Evolutionary conservation across 2,113 vertebrate genomes (phyloP), one percentile per base, ranked within the genome.

Genomic region (Anguilla japonica): DNA sequence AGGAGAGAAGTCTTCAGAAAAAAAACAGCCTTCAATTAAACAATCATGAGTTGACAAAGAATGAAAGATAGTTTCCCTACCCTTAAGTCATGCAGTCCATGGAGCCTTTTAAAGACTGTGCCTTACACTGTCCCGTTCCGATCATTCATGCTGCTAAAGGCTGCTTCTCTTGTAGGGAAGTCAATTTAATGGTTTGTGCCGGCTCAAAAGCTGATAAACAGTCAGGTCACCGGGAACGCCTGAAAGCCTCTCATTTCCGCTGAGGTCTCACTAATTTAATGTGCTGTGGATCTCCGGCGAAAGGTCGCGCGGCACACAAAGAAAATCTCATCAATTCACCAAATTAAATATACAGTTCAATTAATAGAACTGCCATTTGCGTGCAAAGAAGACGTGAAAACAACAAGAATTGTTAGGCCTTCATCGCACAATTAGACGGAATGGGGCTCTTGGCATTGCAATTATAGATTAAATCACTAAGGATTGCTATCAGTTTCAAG

Each of bases 381-480:
- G 26, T 39, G 71, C n/a, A 14, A 11, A 79, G 8, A 79, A 43
- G 81, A 8, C 29, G 29, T 50, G 67, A 79, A 79, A 29, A 43
- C 63, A 39, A 34, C 41, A 80, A 83, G 50, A 83, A 83, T 78
- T 43, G 57, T 18, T 83, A 78, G n/a, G 34, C 81, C 26, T 87
- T 75, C 71, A 46, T 60, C 63, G 40, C 22, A 18, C 81, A 83
- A 75, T 87, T 83, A 83, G 34, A 53, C 83, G 63, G 56, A 81
- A 80, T 67, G 56, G 41, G 15, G 60, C 53, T 53, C 79, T 46
- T 85, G 29, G 57, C 56, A 84, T 84, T 87, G 78, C n/a, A 85
- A 84, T 63, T 84, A 81, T 29, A 46, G 39, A 26, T 84, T 85
- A 81, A 67, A 87, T 84, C 84, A 56, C 83, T 50, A 34, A 39